Conservation (phyloP, 37 sponge, comb jelly and placozoan species). For the Bolinopsis microptera region DNA sequence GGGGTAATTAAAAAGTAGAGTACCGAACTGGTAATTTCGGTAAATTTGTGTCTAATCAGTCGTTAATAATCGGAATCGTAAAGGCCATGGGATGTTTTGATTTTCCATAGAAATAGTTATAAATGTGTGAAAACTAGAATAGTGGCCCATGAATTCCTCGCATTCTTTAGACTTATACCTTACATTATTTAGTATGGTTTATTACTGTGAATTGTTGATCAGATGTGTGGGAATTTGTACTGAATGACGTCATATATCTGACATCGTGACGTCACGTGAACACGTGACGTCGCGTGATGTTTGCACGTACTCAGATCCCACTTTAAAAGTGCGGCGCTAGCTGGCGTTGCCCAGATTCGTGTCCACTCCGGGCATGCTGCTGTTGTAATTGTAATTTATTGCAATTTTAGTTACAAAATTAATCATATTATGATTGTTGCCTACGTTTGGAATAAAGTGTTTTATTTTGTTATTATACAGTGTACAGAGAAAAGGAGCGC, state of each 20-base stretch:
- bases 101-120: not conserved
- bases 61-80: not conserved
- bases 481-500: too few species aligned
- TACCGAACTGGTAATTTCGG: not conserved
- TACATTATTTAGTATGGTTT: not conserved
- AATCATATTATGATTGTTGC: constrained; percentile 37
- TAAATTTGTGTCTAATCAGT: not conserved
- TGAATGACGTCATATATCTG: too few species aligned
- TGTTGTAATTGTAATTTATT: constrained; percentile 43
- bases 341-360: not conserved
- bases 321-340: not conserved
- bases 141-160: not conserved
- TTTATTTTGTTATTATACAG: not conserved
- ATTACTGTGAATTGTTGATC: not conserved
- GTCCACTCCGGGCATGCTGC: not conserved
- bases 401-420: constrained; percentile 49
- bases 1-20: too few species aligned
- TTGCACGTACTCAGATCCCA: not conserved
- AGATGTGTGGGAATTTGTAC: not conserved
- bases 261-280: not conserved
- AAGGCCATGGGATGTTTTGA: not conserved
- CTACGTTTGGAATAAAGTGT: not conserved
- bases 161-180: not conserved
- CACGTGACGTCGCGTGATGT: not conserved
- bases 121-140: not conserved